phyloP scores from a whole-genome alignment of 2,113 vertebrate species.

The Amphiprion ocellaris region DNA sequence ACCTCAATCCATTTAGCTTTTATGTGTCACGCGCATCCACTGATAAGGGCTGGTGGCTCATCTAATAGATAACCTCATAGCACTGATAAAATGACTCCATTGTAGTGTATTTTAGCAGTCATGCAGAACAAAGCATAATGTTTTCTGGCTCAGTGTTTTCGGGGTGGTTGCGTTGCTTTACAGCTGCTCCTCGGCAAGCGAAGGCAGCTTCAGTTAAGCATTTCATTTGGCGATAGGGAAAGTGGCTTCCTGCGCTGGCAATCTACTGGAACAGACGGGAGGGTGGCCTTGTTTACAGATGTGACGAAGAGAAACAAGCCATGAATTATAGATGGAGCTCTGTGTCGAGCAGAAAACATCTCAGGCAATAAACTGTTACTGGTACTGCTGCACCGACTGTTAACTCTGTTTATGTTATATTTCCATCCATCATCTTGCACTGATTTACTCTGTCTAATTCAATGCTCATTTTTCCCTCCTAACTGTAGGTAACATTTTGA shows the following conservation, averaged over 20 bases:
- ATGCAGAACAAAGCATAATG: conserved; percentile 9
- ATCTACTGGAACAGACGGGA: neutral
- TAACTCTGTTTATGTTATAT: neutral
- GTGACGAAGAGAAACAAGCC: conserved; percentile 24
- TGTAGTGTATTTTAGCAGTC: neutral
- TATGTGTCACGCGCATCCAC: too few species aligned
- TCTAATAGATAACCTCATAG: neutral
- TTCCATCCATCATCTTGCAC: neutral
- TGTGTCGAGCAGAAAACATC: conserved; percentile 21
- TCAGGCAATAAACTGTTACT: conserved; percentile 8
- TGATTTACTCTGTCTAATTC: neutral
- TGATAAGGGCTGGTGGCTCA: neutral
- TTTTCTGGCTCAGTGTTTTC: conserved; percentile 15
- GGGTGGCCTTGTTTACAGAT: conserved; percentile 57
- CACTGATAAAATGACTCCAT: neutral
- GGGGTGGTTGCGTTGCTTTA: conserved; percentile 6
- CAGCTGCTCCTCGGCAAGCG: neutral
- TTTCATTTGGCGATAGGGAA: neutral
- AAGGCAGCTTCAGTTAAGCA: neutral
- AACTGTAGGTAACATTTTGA: neutral
- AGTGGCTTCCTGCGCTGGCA: neutral
- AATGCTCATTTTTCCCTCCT: neutral
- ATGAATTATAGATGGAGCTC: conserved; percentile 58
- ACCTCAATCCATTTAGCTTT: too few species aligned
- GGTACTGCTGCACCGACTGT: neutral